Evolutionary conservation across 2,797 vertebrate species (phyloP).

Genomic region (Cuniculus paca): DNA sequence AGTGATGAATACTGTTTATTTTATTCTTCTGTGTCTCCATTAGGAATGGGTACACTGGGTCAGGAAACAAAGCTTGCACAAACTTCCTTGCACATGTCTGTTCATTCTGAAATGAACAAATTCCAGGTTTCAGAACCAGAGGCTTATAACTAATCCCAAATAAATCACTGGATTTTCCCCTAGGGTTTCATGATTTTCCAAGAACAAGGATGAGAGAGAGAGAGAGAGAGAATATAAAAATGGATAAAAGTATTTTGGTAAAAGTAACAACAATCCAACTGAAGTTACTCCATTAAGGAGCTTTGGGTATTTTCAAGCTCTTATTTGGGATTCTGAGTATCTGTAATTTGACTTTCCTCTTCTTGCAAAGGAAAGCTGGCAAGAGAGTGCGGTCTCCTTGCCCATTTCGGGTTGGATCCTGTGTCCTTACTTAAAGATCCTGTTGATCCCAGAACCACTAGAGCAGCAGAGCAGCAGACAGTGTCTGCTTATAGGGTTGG

Average conservation of each 20-base stretch:
- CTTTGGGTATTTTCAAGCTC: not conserved
- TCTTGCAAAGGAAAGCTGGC: not conserved
- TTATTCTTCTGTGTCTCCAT: slow-evolving; percentile 36
- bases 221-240: slow-evolving; percentile 39
- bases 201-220: slow-evolving; percentile 11
- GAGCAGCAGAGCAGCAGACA: too few species aligned
- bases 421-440: not conserved
- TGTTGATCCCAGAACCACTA: not conserved
- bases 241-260: slow-evolving; percentile 37
- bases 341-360: not conserved
- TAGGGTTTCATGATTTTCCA: slow-evolving; percentile 44
- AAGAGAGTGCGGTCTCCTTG: not conserved
- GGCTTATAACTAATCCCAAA: slow-evolving; percentile 75
- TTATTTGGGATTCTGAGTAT: not conserved
- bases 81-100: slow-evolving; percentile 50
- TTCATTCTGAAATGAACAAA: slow-evolving; percentile 56
- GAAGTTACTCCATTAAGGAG: not conserved
- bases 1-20: not conserved
- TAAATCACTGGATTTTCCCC: slow-evolving; percentile 70
- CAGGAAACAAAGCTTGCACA: slow-evolving; percentile 45
- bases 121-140: slow-evolving; percentile 67
- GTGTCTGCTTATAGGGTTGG: not conserved
- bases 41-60: slow-evolving; percentile 51
- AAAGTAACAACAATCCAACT: not conserved
- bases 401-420: not conserved